Base-by-base conservation (phyloP, 1,140 invertebrate species). In the Hormaphis cornu region DNA sequence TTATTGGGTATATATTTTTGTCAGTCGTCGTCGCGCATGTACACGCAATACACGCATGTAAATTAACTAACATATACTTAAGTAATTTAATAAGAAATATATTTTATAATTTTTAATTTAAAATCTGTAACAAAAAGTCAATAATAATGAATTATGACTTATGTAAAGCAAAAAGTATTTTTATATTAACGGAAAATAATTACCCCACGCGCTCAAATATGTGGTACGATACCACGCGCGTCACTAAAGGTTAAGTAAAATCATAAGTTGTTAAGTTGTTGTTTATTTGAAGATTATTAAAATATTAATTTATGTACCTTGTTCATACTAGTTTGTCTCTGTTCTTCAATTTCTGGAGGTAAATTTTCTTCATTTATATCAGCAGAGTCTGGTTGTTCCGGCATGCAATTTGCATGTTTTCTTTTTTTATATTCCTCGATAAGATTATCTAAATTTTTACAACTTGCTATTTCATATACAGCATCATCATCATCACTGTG, bases 281-380 rank as follows among this genome's bases (percentile, higher is more conserved):
- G n/a, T n/a, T n/a, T n/a, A n/a, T n/a, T n/a, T n/a, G 22, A 7
- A 50, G 20, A 33, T 35, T 20, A 22, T n/a, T 28, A 26, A 42
- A 44, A 46, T 4, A 44, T 30, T 28, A 26, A 14, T 8, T 12
- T 30, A 16, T 1, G 79, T 77, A 89, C 89, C 82, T 92, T 93
- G 66, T 86, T 85, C 50, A 91, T 87, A 70, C 89, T 91, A 20
- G 83, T 82, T 63, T 84, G 84, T 71, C 86, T 83, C 77, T 91
- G 89, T 71, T 86, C 84, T 74, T 89, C 87, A 26, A 89, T 86
- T 75, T 90, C 88, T 6, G 86, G 85, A 24, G 83, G 86, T 14
- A 85, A 81, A 1, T 82, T 78, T 77, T 30, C 72, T 74, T 69
- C 74, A 71, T 69, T 74, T 74, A 35, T 54, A 75, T 75, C 54